Base-by-base conservation (phyloP, 1,140 invertebrate genomes). In the Choristoneura fumiferana region DNA sequence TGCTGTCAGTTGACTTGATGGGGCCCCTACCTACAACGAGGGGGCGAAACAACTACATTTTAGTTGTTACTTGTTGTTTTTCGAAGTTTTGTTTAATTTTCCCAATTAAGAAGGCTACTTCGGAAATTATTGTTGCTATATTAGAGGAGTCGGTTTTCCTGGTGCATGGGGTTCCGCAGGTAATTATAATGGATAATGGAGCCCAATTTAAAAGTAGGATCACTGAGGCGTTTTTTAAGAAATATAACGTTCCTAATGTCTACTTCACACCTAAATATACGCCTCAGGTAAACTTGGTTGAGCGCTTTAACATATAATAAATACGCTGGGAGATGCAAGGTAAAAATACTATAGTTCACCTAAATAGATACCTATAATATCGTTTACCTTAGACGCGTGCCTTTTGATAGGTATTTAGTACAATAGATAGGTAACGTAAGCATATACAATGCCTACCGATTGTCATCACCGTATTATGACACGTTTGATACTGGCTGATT, bases 141-240 rank as follows among this genome's bases (percentile, higher is more conserved):
- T 55, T 88, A 1, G 60, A 79, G 10, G 62, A 79, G 1, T 40
- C 63, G 1, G 54, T 87, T 0, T 64, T 83, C 10, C 58, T 66
- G 5, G 53, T 73, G 0, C 81, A 73, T 40, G 81, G 81, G 6
- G 58, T 69, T 8, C 83, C 83, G 0, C 45, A 65, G 35, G 69
- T 67, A 0, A 55, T 87, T 0, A 43, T 86, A 0, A 68, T 84
- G 13, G 89, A 91, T 54, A 88, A 89, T 58, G 90, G 84, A 0
- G 72, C 63, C 4, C 81, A 91, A 56, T 91, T 91, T 58, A 67
- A 61, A 33, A 73, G 77, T 18, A 53, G 52, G 18, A 14, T 56
- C 0, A 37, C 54, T 6, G 18, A 43, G 14, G 9, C 22, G 8
- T 39, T 60, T 1, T 66, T 68, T 54, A 36, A 33, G 12, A 57